Conservation (phyloP, 2,888 invertebrate species). For the Torymus texanus region DNA sequence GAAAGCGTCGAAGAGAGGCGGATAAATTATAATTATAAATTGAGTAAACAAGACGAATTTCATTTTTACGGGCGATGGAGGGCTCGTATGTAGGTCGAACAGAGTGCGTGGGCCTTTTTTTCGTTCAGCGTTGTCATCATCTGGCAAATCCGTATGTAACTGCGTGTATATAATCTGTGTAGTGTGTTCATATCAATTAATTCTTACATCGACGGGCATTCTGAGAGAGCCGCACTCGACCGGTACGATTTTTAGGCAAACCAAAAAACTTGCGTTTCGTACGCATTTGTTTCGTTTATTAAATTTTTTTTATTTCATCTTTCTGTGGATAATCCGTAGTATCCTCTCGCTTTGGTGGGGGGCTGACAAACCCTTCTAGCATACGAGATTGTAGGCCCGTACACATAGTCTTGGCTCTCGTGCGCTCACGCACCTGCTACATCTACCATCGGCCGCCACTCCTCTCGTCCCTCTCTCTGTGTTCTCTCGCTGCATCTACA, state of each 20-base stretch:
- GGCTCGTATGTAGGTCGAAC: conserved; percentile 23
- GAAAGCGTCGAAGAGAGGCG: conserved; percentile 51
- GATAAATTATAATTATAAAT: conserved; percentile 54
- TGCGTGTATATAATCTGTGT: conserved; percentile 41
- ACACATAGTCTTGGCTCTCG: conserved; percentile 71
- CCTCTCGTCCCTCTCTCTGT: conserved; percentile 52
- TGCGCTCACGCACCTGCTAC: conserved; percentile 70
- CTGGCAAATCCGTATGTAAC: conserved; percentile 35
- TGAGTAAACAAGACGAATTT: conserved; percentile 52
- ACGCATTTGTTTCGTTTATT: conserved; percentile 27
- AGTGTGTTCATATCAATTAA: conserved; percentile 33
- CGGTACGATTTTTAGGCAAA: conserved; percentile 49
- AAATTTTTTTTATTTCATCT: conserved; percentile 20
- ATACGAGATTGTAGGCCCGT: conserved; percentile 69
- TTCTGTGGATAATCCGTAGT: conserved; percentile 56
- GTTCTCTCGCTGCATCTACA: conserved; percentile 56
- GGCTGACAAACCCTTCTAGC: conserved; percentile 62
- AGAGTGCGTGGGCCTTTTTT: conserved; percentile 52
- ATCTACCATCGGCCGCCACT: conserved; percentile 69
- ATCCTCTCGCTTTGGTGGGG: conserved; percentile 60
- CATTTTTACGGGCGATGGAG: conserved; percentile 26
- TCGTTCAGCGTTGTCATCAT: conserved; percentile 35
- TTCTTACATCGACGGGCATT: conserved; percentile 43
- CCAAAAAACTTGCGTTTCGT: conserved; percentile 46
- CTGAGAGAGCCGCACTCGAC: conserved; percentile 44